phyloP scores from a whole-genome alignment of 2,888 invertebrate species.

The Macrophya alboannulata region DNA sequence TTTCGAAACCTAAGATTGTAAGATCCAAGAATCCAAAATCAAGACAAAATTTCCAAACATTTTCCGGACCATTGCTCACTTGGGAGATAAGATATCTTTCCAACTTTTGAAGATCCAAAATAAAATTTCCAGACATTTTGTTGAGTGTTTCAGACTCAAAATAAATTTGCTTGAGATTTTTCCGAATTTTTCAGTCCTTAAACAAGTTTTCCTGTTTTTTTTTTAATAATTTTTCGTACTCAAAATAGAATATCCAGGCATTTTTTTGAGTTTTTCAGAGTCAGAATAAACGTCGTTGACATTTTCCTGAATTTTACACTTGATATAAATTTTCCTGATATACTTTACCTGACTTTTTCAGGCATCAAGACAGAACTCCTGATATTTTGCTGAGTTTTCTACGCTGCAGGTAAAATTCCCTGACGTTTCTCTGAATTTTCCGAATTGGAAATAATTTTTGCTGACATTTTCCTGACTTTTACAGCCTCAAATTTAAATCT shows the following conservation, averaged over 20 bases:
- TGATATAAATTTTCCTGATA: too few relatives aligned
- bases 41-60: too few relatives aligned
- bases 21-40: too few relatives aligned
- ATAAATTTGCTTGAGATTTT: background rate
- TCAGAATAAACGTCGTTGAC: too few relatives aligned
- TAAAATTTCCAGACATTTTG: background rate
- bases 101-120: background rate
- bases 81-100: too few relatives aligned
- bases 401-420: background rate
- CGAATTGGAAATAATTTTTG: background rate
- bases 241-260: too few relatives aligned
- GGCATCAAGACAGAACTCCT: background rate
- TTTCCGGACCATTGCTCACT: too few relatives aligned
- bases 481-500: background rate
- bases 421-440: background rate
- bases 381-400: background rate
- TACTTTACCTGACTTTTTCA: background rate
- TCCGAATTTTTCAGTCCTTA: background rate
- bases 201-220: too few relatives aligned
- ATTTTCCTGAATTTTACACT: too few relatives aligned
- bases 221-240: too few relatives aligned
- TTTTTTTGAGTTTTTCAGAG: too few relatives aligned
- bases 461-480: background rate
- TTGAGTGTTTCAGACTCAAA: background rate
- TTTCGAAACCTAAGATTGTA: too few relatives aligned